Conservation (phyloP, 2,888 invertebrate species). For the Ophraella communa region DNA sequence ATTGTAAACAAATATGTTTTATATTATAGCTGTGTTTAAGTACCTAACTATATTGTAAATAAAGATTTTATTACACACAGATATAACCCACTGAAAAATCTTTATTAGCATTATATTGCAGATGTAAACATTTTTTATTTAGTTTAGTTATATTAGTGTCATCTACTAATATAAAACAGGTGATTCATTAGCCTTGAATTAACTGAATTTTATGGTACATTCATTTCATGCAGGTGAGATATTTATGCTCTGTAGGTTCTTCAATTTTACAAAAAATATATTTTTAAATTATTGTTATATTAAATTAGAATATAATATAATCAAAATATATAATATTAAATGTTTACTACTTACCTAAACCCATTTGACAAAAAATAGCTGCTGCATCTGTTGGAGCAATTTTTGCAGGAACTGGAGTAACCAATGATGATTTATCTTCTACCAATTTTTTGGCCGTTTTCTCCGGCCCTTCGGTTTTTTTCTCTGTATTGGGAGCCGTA, state of each 20-base stretch:
- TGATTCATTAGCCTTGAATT: constrained; percentile 5
- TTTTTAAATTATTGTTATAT: no score
- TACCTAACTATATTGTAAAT: no score
- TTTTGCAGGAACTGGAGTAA: constrained; percentile 35
- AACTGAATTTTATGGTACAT: background rate
- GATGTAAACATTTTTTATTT: background rate
- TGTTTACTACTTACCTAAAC: constrained; percentile 68
- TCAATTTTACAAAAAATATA: no score
- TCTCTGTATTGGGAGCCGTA: constrained; percentile 3
- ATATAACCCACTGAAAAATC: no score
- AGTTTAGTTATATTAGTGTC: background rate
- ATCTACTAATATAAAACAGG: background rate
- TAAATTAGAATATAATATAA: no score
- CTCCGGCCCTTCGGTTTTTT: constrained; percentile 16
- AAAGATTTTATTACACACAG: no score
- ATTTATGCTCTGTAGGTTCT: no score
- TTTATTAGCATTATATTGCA: background rate
- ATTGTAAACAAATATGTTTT: no score
- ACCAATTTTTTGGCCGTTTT: constrained; percentile 38
- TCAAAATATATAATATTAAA: background rate
- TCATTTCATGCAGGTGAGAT: background rate
- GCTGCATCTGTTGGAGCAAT: constrained; percentile 67
- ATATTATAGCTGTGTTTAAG: no score
- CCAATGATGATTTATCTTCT: constrained; percentile 29
- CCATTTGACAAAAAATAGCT: constrained; percentile 76